Conservation (phyloP, 2,797 vertebrate genomes). For the Neopelma chrysocephalum region DNA sequence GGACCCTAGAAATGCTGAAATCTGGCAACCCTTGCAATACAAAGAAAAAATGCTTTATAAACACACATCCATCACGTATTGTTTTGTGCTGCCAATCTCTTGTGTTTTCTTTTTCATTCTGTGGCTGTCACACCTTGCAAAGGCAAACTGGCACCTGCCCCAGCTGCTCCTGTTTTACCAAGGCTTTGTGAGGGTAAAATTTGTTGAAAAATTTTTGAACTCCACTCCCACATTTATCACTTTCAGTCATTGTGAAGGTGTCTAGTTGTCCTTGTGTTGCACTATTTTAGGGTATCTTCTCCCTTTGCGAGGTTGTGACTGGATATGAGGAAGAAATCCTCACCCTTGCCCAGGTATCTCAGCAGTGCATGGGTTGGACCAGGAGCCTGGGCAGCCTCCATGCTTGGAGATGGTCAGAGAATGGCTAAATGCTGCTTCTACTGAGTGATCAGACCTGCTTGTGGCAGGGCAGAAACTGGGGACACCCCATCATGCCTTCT, state of each 20-base stretch:
- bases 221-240: not conserved
- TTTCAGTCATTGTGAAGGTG: not conserved
- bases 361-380: fast-evolving
- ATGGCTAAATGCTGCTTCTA: not conserved
- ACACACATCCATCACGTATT: not conserved
- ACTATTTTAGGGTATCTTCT: not conserved
- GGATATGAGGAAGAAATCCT: not conserved
- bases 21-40: not conserved
- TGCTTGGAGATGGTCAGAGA: not conserved
- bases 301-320: not conserved
- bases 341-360: not conserved
- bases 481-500: fast-evolving
- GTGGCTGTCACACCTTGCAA: not conserved
- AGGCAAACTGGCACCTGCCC: not conserved
- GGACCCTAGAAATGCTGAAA: not conserved
- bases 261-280: not conserved
- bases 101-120: not conserved
- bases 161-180: not conserved
- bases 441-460: not conserved
- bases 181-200: not conserved
- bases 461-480: not conserved
- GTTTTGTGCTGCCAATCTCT: not conserved
- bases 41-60: not conserved
- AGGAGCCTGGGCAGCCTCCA: not conserved
- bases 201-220: not conserved